Base-by-base conservation (phyloP, 2,113 vertebrate species). In the Lipophrys pholis region DNA sequence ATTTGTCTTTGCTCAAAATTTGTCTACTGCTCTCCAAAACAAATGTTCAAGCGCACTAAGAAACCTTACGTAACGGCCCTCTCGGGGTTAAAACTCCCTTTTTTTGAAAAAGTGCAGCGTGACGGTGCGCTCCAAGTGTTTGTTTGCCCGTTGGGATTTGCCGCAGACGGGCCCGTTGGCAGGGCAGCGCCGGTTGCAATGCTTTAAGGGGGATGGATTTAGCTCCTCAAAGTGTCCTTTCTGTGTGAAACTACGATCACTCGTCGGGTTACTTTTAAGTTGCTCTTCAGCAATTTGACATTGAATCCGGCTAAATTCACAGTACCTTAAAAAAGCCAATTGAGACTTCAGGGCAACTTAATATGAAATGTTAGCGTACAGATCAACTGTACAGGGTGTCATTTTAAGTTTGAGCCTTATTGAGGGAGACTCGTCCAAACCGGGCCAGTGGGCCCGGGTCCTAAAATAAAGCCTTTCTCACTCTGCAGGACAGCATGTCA, bases 201-300 rank as follows among this genome's bases (percentile, higher is more conserved):
- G 90, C 88, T 90, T 91, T 87, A 91, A 81, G 21, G 75, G 17
- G 80, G 81, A 85, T 75, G 62, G 57, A 80, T 86, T 79, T 62
- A 65, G 71, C 73, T 88, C 43, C 77, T 85, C 55, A 68, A 89
- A 91, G 89, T 91, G 87, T 90, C 87, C 88, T 88, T 90, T 30
- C 82, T 61, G 82, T 80, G 76, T 84, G 68, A 73, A 78, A 70
- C 52, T 58, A 66, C 38, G 62, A 83, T 87, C 62, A 2, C 79
- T 78, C 5, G 39, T 73, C 35, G 48, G 78, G 82, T 79, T 79
- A 74, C 71, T 83, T 86, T 64, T 46, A 75, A 64, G 64, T 84
- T 78, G 46, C 60, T 80, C 41, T 65, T 76, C 49, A 39, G 60
- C 75, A 57, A 83, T 81, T 63, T 61, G 46, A 70, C 49, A 66